A percentile compares a stretch with the other conserved stretches of the same genome.
phyloP scores from a whole-genome alignment of 2,113 vertebrate species.

The Ariopsis seemanni region DNA sequence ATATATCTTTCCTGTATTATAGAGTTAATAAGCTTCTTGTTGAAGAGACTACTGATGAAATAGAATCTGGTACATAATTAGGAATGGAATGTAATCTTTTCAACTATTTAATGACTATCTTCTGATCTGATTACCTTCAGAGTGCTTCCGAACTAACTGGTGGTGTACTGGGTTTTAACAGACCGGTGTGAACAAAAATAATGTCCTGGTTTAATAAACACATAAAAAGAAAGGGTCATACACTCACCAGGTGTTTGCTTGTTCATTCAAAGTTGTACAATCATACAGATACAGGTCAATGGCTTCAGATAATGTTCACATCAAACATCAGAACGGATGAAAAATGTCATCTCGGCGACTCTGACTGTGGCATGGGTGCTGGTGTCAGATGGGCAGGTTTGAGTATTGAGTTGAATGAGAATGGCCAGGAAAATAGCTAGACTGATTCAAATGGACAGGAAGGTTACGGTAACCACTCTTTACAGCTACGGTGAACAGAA shows the following conservation, averaged over 20 bases:
- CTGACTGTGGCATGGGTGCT: not conserved
- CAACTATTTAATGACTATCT: not conserved
- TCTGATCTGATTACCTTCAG: not conserved
- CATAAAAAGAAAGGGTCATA: not conserved
- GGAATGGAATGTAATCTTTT: not conserved
- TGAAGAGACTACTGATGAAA: not conserved
- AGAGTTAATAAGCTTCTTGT: not conserved
- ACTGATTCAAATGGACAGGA: no score
- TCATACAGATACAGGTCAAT: not conserved
- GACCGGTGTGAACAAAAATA: not conserved
- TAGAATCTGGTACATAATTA: not conserved
- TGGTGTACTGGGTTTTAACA: not conserved
- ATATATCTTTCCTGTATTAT: not conserved
- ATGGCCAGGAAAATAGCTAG: no score
- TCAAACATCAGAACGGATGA: not conserved
- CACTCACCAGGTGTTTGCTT: not conserved
- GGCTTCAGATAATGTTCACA: not conserved
- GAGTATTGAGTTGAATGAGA: not conserved
- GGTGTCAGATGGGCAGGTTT: not conserved
- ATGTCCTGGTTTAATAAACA: not conserved
- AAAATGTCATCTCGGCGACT: not conserved
- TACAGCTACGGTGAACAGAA: no score
- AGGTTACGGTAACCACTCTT: no score
- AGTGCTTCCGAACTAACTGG: not conserved
- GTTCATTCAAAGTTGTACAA: not conserved